A percentile compares a stretch with the other conserved stretches of the same genome.
Evolutionary conservation across 2,113 vertebrate species (phyloP).

Genomic region (Alligator mississippiensis): DNA sequence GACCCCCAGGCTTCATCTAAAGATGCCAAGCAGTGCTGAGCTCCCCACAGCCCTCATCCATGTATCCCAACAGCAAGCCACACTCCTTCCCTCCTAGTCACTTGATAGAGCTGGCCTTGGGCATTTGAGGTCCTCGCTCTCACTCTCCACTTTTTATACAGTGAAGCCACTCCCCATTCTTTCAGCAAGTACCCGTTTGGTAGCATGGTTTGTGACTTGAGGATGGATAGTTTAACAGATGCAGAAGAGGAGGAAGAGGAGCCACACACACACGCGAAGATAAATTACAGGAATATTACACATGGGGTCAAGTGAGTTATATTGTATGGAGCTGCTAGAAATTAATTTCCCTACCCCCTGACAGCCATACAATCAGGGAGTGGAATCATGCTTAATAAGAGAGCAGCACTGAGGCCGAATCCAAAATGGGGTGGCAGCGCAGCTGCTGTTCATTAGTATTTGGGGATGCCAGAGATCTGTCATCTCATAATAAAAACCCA

Average conservation of each 20-base stretch:
- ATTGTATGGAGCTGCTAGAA: constrained; percentile 51
- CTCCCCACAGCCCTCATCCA: neutral
- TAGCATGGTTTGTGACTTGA: neutral
- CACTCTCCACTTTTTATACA: neutral
- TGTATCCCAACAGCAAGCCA: neutral
- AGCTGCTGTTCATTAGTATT: neutral
- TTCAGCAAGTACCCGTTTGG: neutral
- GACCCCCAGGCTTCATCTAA: neutral
- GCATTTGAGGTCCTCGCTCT: neutral
- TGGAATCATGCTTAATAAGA: neutral
- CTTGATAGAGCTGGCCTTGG: neutral
- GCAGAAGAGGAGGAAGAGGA: neutral
- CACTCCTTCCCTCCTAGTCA: neutral
- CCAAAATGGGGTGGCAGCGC: neutral
- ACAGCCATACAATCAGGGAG: neutral
- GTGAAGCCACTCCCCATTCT: neutral
- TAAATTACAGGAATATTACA: constrained; percentile 50
- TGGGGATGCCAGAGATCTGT: neutral
- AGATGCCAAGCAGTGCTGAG: neutral
- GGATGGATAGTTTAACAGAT: neutral
- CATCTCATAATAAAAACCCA: neutral
- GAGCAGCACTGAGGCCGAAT: neutral
- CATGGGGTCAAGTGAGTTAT: constrained; percentile 28
- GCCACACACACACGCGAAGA: no score
- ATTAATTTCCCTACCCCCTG: constrained; percentile 44